phyloP scores from a whole-genome alignment of 2,888 invertebrate genomes.

The Cephus sareptanus region DNA sequence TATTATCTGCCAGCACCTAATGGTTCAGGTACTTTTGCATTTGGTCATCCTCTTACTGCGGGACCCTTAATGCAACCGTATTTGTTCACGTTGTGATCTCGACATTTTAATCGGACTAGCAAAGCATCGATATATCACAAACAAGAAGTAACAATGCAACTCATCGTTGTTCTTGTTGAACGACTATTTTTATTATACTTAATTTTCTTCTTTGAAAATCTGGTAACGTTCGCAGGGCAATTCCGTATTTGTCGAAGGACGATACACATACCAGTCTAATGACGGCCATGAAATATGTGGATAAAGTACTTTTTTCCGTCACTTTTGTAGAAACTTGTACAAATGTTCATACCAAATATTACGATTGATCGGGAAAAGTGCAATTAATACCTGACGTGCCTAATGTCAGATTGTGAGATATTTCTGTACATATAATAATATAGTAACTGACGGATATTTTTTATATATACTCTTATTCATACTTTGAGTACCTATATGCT shows the following conservation, averaged over 20 bases:
- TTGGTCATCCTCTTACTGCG: constrained; percentile 28
- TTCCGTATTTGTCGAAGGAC: background rate
- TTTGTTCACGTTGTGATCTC: constrained; percentile 8
- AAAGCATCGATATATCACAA: background rate
- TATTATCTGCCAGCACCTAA: constrained; percentile 18
- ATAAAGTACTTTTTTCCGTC: background rate
- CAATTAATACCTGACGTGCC: background rate
- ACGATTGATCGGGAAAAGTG: background rate
- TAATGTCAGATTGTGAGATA: background rate
- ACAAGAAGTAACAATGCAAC: background rate
- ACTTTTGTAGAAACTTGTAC: background rate
- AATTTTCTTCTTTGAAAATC: background rate
- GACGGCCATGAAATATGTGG: background rate
- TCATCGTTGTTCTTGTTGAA: background rate
- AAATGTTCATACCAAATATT: background rate
- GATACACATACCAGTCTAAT: background rate
- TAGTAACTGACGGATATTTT: background rate
- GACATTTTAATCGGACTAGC: background rate
- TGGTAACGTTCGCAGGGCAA: background rate
- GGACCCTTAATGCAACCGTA: constrained; percentile 33
- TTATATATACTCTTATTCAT: background rate
- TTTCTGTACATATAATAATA: background rate
- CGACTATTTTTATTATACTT: background rate
- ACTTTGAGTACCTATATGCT: background rate
- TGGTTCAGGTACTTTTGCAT: background rate